Base-by-base conservation (phyloP, 1,140 invertebrate species). In the Drosophila hydei region DNA sequence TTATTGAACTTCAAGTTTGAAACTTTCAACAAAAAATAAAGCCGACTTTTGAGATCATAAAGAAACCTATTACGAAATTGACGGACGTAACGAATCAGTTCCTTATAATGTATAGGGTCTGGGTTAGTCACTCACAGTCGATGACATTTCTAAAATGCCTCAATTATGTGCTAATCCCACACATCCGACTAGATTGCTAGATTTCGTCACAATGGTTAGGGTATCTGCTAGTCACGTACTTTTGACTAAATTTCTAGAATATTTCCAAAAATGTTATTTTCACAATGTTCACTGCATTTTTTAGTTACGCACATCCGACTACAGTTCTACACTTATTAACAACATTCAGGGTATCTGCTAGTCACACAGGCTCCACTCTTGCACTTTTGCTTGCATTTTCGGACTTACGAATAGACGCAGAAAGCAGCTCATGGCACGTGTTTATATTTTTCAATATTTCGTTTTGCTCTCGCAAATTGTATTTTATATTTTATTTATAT, bases 351-450 rank as follows among this genome's bases (percentile, higher is more conserved):
- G 38, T 42, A 42, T 42, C 38, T 16, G 38, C 4, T 8, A 42
- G 38, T 18, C 38, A 16, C n/a, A 8, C 14, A 42, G 1, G 16
- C 14, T 16, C n/a, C 4, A 42, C 38, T 18, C 7, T 2, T 16
- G n/a, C 38, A 14, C 38, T 42, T 2, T 42, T 8, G 7, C n/a
- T 36, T 70, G 33, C 42, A 38, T 19, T 19, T 45, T 21, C 43
- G n/a, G 30, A 72, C 81, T 88, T 87, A 87, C 81, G 78, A 87
- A 87, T 38, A 87, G 72, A 62, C 78, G 81, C 50, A 87, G 60
- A 75, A 87, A 87, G 36, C 81, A 87, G 45, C 81, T 87, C 81
- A 87, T 87, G 71, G 67, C 81, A 72, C 73, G 70, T 77, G 81
- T 75, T 64, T 54, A 14, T 25, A 18, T 58, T 65, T 62, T 4